Percentiles rank a stretch among this genome's conserved stretches.
phyloP scores from a whole-genome alignment of 2,888 invertebrate genomes.

The Syrista parreyssii region DNA sequence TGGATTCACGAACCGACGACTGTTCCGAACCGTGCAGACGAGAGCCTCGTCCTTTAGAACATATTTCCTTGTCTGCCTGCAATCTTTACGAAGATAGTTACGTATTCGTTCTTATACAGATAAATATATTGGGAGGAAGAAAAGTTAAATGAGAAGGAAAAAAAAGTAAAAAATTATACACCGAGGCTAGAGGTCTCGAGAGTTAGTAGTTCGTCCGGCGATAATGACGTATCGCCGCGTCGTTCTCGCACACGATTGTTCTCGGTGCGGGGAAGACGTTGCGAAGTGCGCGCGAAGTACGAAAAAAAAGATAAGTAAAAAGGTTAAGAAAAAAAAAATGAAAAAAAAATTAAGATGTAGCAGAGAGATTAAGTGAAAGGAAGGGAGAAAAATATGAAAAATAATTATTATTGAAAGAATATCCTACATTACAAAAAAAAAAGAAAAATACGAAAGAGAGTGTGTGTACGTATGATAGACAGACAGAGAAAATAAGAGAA shows the following conservation, averaged over 20 bases:
- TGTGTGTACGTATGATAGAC: background rate
- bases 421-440: background rate
- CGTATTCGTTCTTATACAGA: background rate
- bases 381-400: background rate
- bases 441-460: background rate
- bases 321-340: conserved; percentile 3
- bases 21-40: background rate
- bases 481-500: background rate
- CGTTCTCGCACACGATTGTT: background rate
- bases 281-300: background rate
- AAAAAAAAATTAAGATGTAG: conserved; percentile 4
- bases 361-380: background rate
- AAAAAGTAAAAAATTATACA: background rate
- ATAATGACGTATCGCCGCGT: background rate
- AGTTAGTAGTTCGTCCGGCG: background rate
- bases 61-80: background rate
- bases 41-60: background rate
- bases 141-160: background rate
- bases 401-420: background rate
- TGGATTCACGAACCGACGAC: background rate
- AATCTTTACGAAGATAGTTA: background rate
- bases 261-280: background rate
- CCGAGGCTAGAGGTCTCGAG: background rate
- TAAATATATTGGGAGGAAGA: background rate
- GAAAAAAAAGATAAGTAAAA: conserved; percentile 8